Base-by-base conservation (phyloP, 1,140 invertebrate species). In the Pseudomyrmex sp. region DNA sequence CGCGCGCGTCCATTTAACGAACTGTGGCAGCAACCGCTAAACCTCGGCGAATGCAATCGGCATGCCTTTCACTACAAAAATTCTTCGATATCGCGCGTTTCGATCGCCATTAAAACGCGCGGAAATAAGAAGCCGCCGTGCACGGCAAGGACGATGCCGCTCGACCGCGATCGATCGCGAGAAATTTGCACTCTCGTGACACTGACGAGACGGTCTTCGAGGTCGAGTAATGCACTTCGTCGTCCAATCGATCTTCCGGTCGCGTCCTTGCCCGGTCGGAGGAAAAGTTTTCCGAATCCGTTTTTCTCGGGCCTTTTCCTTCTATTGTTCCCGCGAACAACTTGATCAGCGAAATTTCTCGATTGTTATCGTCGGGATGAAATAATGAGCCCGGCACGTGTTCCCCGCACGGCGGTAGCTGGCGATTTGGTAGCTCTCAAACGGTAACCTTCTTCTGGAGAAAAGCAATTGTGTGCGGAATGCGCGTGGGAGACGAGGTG, bases 401-500 rank as follows among this genome's bases (percentile, higher is more conserved):
- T 2, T 26, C 20, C 23, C 15, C 5, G 18, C 18, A 18, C 18
- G 18, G 18, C 50, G 9, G 65, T 23, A 23, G 7, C 18, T 2
- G 15, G 20, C 3, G 4, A 10, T 44, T 73, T 18, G 18, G 18
- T 54, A 5, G 44, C 20, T 76, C 44, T 18, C 73, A 12, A 54
- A 44, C 80, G 48, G 44, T 20, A 48, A 9, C 59, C 56, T 79
- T 20, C 23, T 83, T 35, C 26, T 15, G 23, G 66, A 50, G 46
- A 35, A 69, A 74, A 46, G 35, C 68, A 4, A 9, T 7, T 18
- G 18, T 35, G 35, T 35, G 35, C 44, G 85, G 86, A 84, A 88
- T 87, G 50, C 26, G 75, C 84, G 84, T 82, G 79, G 83, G 86
- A 15, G n/a, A 44, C 59, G 79, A 89, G 87, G 86, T 76, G 87